Evolutionary conservation across 2,797 vertebrate species (phyloP), one percentile per base, ranked within the genome.

Genomic region (Microctenopoma stevenorrisi): DNA sequence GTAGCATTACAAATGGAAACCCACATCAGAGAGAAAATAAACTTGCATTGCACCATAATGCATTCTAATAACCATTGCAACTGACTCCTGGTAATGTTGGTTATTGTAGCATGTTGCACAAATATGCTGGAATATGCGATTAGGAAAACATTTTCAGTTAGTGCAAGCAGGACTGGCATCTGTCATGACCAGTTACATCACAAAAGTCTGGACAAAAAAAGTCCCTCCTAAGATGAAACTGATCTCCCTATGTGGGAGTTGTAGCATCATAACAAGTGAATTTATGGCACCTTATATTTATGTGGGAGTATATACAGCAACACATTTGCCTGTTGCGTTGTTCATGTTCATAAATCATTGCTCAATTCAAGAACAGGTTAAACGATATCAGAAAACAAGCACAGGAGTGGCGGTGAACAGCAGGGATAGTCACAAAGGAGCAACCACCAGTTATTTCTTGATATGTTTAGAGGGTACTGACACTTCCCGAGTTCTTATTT

Each of bases 21-120:
- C 49, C 72, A 65, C 68, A 59, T 42, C 47, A 73, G 55, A 40
- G 14, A 7, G 9, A 76, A 66, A 79, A 72, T 49, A 71, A 80
- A 68, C 37, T 16, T 65, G 49, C 47, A 58, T 26, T 9, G 15
- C 46, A 67, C 50, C 37, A 61, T 49, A 58, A 49, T 60, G 46
- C 22, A 33, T 14, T 4, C 16, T 16, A 50, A 26, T 6, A 59
- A 46, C 59, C 46, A 33, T 35, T 26, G 44, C 4, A 14, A 64
- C 16, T 48, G 35, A 69, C 35, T 62, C 69, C 54, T 47, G 25
- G 55, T 28, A 52, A 59, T 64, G 16, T 59, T 68, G 56, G 18
- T 26, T 44, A 13, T 48, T 38, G 37, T 40, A 48, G 14, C 26
- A 43, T 38, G 64, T 38, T 74, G 49, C 35, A 22, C 37, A 61